Evolutionary conservation across 2,888 invertebrate species (phyloP).

Genomic region (Drosophila quinaria): DNA sequence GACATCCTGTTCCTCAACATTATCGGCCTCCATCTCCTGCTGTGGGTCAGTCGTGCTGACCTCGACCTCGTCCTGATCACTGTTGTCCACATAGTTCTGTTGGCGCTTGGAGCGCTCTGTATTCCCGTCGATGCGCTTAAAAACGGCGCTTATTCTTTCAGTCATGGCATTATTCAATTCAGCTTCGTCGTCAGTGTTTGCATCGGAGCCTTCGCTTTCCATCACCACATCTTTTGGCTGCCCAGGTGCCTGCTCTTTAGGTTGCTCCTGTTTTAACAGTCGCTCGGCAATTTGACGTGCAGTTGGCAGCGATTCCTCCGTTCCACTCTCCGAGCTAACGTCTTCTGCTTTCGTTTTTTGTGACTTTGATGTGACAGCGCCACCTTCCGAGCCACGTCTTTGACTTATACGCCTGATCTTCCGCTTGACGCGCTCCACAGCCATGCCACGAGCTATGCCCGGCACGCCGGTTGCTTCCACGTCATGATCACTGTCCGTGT

Average conservation of each 20-base stretch:
- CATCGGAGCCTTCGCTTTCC: slow-evolving; percentile 52
- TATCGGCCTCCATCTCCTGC: not conserved
- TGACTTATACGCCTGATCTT: slow-evolving; percentile 57
- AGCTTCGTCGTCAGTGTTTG: slow-evolving; percentile 42
- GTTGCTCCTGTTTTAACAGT: slow-evolving; percentile 60
- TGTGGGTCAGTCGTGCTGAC: slow-evolving; percentile 5
- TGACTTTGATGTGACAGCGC: slow-evolving; percentile 5
- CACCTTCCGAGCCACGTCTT: slow-evolving; percentile 49
- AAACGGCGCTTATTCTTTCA: slow-evolving; percentile 41
- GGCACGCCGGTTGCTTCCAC: slow-evolving; percentile 71
- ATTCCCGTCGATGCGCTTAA: slow-evolving; percentile 53
- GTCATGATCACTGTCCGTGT: slow-evolving; percentile 59
- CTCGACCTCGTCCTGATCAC: slow-evolving; percentile 1
- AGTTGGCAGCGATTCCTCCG: slow-evolving; percentile 67
- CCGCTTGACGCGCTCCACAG: slow-evolving; percentile 77
- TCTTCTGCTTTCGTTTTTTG: slow-evolving; percentile 38
- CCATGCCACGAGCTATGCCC: slow-evolving; percentile 81
- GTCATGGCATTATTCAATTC: slow-evolving; percentile 46
- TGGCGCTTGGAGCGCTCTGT: not conserved
- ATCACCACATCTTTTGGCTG: slow-evolving; percentile 1
- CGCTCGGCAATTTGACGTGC: slow-evolving; percentile 83
- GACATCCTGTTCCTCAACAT: slow-evolving; percentile 4
- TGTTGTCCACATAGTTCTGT: not conserved
- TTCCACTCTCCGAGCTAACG: slow-evolving; percentile 68
- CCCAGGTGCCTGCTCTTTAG: not conserved